phyloP scores from a whole-genome alignment of 2,113 vertebrate species.

The Merops nubicus region DNA sequence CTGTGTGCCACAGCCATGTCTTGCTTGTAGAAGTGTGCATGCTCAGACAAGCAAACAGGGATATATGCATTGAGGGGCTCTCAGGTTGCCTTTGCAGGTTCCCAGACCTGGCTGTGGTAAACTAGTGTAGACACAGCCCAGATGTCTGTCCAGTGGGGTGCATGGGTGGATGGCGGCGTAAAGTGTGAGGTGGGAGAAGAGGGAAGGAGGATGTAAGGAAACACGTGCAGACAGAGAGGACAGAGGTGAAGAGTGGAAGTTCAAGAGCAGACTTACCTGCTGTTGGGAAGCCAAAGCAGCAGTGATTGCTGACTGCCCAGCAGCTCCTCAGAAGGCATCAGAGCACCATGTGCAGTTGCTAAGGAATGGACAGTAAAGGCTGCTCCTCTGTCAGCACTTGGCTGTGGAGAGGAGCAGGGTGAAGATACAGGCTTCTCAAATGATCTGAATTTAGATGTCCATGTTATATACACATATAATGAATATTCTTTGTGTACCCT shows the following conservation, averaged over 20 bases:
- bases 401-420: background rate
- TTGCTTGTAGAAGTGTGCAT: background rate
- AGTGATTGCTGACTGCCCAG: fast-evolving
- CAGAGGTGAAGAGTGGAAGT: background rate
- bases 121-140: background rate
- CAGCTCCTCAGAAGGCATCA: background rate
- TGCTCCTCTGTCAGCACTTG: background rate
- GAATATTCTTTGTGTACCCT: background rate
- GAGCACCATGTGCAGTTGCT: fast-evolving
- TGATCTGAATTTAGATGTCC: background rate
- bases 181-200: background rate
- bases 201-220: background rate
- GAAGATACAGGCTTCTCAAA: background rate
- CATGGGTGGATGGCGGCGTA: background rate
- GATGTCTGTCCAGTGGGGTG: fast-evolving
- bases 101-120: background rate
- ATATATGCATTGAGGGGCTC: background rate
- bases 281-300: background rate
- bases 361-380: background rate
- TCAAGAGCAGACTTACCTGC: background rate
- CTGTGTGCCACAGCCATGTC: background rate
- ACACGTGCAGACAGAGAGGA: fast-evolving
- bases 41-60: background rate
- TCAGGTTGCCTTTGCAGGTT: background rate
- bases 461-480: fast-evolving